phyloP scores from a whole-genome alignment of 2,888 invertebrate species.

The Nymphalis polychloros region DNA sequence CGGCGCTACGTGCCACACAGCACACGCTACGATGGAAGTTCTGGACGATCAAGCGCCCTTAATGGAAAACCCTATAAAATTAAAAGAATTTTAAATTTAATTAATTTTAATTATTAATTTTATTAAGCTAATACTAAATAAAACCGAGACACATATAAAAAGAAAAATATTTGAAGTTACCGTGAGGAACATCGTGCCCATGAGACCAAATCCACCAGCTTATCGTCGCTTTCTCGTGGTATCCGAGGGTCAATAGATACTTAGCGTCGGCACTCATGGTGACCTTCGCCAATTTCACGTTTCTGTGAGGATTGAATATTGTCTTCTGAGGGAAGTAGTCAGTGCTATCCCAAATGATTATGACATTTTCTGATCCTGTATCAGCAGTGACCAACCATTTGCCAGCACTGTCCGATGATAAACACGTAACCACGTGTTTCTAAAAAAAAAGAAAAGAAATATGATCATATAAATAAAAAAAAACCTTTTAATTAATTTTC shows the following conservation, averaged over 20 bases:
- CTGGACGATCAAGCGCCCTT: no score
- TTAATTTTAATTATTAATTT: no score
- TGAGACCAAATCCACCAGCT: constrained; percentile 85
- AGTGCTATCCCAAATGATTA: constrained; percentile 82
- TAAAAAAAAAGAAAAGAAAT: constrained; percentile 43
- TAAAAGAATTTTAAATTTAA: no score
- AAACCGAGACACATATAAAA: no score
- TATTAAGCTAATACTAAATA: no score
- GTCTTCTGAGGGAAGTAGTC: constrained; percentile 77
- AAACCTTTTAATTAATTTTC: no score
- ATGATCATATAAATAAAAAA: neutral
- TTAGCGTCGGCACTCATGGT: constrained; percentile 81
- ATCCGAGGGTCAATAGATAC: constrained; percentile 80
- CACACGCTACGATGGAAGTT: no score
- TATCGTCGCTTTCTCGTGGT: constrained; percentile 67
- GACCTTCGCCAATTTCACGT: constrained; percentile 59
- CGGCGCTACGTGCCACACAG: no score
- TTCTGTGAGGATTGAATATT: constrained; percentile 78
- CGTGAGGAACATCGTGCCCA: constrained; percentile 76
- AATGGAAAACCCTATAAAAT: no score
- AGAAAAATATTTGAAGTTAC: constrained; percentile 52
- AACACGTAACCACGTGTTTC: constrained; percentile 76
- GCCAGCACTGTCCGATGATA: constrained; percentile 76
- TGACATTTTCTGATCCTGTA: constrained; percentile 77
- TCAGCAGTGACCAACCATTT: constrained; percentile 83